These are phyloP conservation scores for Xestia rhomboidea DNA, from an alignment of 2,888 invertebrate species.

Conservation along the genomic window DNA sequence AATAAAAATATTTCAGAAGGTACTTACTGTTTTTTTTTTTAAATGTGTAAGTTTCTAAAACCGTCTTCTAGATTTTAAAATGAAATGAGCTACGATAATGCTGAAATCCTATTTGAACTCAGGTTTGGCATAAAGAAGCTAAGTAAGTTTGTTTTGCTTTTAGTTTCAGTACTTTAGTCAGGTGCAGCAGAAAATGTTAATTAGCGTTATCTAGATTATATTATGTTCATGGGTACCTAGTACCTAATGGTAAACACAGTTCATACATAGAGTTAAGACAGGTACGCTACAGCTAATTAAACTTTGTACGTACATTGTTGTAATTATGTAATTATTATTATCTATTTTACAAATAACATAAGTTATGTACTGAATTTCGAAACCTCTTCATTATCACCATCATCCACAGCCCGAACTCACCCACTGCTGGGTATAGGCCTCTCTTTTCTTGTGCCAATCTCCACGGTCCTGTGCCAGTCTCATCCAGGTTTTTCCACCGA, in stretches of 20 bases:
- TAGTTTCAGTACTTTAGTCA: not conserved
- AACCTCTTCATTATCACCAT: too few species aligned
- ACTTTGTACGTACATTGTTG: not conserved
- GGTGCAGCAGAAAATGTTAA: constrained; percentile 28
- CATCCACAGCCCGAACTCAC: too few species aligned
- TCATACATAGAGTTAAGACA: not conserved
- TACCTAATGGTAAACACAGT: constrained; percentile 9
- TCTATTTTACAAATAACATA: not conserved
- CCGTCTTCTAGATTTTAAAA: not conserved
- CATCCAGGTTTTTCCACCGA: too few species aligned
- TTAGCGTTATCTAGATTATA: constrained; percentile 25
- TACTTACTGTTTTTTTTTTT: not conserved
- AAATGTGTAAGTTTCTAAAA: not conserved
- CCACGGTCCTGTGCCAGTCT: too few species aligned
- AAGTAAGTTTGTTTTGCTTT: constrained; percentile 23
- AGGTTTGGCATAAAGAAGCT: constrained; percentile 9
- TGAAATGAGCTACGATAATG: not conserved
- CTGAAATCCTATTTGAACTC: constrained; percentile 5
- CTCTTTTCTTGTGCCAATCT: too few species aligned
- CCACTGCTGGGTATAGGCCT: too few species aligned
- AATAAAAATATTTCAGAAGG: not conserved
- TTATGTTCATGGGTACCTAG: constrained; percentile 7
- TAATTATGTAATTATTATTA: not conserved
- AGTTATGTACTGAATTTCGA: not conserved
- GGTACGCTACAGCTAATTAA: not conserved